phyloP scores from a whole-genome alignment of 2,797 vertebrate species.

The Bothrops alternatus region DNA sequence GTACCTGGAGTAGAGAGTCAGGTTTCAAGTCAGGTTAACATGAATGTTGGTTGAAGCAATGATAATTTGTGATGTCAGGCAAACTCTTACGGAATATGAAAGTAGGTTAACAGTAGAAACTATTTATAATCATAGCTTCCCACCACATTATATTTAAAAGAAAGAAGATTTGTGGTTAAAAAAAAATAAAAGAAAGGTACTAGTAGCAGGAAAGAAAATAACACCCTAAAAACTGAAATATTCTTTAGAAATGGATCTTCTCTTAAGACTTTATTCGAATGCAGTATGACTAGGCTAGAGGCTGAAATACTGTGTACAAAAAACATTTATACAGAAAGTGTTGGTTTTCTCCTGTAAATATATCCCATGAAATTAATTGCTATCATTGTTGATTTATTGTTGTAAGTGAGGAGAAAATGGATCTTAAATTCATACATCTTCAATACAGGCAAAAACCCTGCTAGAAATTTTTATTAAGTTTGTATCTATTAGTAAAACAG shows the following conservation, averaged over 20 bases:
- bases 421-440: background rate
- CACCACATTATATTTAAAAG: background rate
- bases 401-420: slow-evolving; percentile 9
- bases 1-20: slow-evolving; percentile 88
- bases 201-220: background rate
- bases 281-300: background rate
- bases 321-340: background rate
- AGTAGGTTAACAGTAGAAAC: background rate
- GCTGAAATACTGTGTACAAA: fast-evolving
- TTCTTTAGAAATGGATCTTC: background rate
- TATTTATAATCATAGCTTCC: background rate
- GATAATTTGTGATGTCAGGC: slow-evolving; percentile 46
- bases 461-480: background rate
- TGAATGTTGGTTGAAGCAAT: slow-evolving; percentile 17
- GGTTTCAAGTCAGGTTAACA: slow-evolving; percentile 73
- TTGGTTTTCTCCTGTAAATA: background rate
- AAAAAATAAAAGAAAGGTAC: background rate
- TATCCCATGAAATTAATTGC: fast-evolving
- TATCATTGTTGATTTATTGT: background rate
- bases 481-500: background rate
- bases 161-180: background rate
- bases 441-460: background rate
- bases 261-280: background rate
- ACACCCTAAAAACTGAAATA: background rate
- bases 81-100: background rate